Evolutionary conservation across 2,888 invertebrate species (phyloP), one percentile per base, ranked within the genome.

Genomic region (Andrena fulva): DNA sequence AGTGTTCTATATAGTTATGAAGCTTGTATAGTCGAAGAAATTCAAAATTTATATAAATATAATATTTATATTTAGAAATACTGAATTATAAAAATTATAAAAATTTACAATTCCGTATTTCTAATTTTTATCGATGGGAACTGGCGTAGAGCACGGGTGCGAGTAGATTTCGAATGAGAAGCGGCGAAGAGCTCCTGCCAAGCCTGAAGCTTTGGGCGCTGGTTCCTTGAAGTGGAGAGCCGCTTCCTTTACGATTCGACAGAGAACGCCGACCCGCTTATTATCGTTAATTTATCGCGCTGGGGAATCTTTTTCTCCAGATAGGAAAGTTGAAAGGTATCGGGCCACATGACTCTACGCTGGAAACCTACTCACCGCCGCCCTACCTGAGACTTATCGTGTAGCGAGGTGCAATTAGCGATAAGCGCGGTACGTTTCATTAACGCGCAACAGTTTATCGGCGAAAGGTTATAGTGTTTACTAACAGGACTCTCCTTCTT

Each of bases 341-440:
- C 70, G 31, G 24, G 63, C 48, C 66, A 12, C 35, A 2, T 52
- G 71, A 71, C 59, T 60, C 27, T 56, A 20, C 63, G 20, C 24
- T 64, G 54, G 73, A 70, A 67, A 69, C 24, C n/a, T 60, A 62
- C 27, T 67, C 50, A 27, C 35, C 20, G 2, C 35, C 35, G 42
- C 4, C 59, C 59, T 69, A 71, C 54, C 75, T 71, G 56, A 73
- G 68, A 35, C 52, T 60, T 52, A 75, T 67, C 63, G 50, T 52
- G 56, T n/a, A 73, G 27, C 10, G n/a, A 67, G 35, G 59, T 68
- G 63, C 80, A 71, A 80, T 82, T 72, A 80, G 24, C 71, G 76
- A 82, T 82, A 80, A 82, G 76, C 62, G 2, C 54, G 35, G 8
- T 5, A 35, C 59, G 76, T 76, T 80, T 80, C 80, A 68, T 76